Evolutionary conservation across 2,888 invertebrate genomes (phyloP).

Genomic region (Quadroppia sp.): DNA sequence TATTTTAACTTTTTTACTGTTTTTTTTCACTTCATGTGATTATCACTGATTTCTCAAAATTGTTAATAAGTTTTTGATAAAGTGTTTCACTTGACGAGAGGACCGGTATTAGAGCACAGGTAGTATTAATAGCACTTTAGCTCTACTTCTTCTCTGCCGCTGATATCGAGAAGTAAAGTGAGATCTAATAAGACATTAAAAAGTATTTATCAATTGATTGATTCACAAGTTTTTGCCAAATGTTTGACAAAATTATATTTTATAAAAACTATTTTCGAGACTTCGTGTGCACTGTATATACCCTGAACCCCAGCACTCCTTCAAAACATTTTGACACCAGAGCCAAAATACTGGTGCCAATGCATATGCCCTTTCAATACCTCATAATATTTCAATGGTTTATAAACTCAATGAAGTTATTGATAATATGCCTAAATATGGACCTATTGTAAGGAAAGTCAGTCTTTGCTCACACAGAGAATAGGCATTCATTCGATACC

Average conservation of each 20-base stretch:
- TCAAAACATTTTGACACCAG: background rate
- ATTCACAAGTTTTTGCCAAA: background rate
- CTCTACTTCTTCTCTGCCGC: background rate
- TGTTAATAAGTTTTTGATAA: background rate
- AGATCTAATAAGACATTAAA: background rate
- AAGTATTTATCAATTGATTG: background rate
- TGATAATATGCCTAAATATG: slow-evolving; percentile 1
- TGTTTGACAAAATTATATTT: background rate
- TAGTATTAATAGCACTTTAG: background rate
- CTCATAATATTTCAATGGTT: background rate
- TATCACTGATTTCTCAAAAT: background rate
- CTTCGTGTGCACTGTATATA: background rate
- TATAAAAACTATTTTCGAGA: background rate
- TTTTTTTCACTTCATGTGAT: background rate
- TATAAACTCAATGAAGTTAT: background rate
- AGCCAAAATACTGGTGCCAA: slow-evolving; percentile 11
- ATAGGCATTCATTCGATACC: background rate
- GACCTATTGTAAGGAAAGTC: slow-evolving; percentile 3
- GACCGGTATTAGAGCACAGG: background rate
- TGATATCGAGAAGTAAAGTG: slow-evolving; percentile 2
- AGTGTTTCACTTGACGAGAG: background rate
- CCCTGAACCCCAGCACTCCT: background rate
- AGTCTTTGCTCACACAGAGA: background rate
- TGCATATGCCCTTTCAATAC: background rate
- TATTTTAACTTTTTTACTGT: background rate